Evolutionary conservation across 2,888 invertebrate genomes (phyloP).

Genomic region (Geotrupes spiniger): DNA sequence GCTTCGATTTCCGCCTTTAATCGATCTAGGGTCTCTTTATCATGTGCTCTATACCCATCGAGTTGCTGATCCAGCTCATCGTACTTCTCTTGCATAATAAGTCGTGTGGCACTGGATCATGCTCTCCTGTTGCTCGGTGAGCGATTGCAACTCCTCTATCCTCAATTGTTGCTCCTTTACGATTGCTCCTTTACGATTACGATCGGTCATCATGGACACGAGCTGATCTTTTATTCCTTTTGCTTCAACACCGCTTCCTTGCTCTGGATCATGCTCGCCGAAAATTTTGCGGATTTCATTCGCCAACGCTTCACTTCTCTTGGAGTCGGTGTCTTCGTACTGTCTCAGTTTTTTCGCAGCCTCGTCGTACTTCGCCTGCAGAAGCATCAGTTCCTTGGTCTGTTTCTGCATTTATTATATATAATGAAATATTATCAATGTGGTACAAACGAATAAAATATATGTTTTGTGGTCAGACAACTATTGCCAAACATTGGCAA

Average conservation of each 20-base stretch:
- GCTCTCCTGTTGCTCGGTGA: constrained; percentile 26
- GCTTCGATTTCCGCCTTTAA: too few relatives aligned
- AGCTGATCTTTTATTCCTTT: constrained; percentile 22
- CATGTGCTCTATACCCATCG: constrained; percentile 6
- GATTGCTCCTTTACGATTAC: too few relatives aligned
- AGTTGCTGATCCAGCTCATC: constrained; percentile 12
- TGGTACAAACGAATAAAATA: too few relatives aligned
- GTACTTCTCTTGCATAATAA: constrained; percentile 17
- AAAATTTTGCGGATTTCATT: constrained; percentile 21
- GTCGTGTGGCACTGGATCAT: constrained; percentile 25
- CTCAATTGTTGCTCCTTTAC: constrained; percentile 23
- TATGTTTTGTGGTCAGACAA: too few relatives aligned
- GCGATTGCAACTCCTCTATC: constrained; percentile 21
- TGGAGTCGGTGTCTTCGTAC: too few relatives aligned
- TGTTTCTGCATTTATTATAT: too few relatives aligned
- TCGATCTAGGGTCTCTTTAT: too few relatives aligned
- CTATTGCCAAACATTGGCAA: too few relatives aligned
- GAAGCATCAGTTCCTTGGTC: too few relatives aligned
- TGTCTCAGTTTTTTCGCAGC: too few relatives aligned
- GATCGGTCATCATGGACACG: constrained; percentile 23
- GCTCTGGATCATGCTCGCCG: constrained; percentile 18
- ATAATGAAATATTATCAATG: too few relatives aligned
- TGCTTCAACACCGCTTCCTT: constrained; percentile 22
- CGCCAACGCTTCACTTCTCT: constrained; percentile 16
- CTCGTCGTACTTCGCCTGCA: too few relatives aligned